Conservation (phyloP, 2,888 invertebrate genomes). For the Lithophane ornitopus region DNA sequence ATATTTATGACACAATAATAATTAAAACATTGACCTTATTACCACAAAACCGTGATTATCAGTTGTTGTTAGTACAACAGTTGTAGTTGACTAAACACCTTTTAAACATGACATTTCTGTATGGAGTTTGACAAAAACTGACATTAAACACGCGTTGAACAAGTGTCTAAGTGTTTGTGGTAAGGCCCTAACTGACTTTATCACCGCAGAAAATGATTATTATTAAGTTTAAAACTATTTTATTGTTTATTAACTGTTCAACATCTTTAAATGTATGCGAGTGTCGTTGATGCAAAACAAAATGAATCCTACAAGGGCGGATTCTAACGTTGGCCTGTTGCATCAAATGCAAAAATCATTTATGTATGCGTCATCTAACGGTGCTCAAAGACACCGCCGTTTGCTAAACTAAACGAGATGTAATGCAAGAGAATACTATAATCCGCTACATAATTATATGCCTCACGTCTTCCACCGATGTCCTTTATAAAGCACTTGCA, state of each 20-base stretch:
- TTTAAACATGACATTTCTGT: no score
- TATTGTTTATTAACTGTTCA: not conserved
- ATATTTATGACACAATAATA: no score
- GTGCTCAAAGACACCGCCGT: constrained; percentile 18
- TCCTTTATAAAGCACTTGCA: not conserved
- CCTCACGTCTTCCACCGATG: constrained; percentile 4
- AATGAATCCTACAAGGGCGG: no score
- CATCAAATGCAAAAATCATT: not conserved
- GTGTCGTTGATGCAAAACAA: not conserved
- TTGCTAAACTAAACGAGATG: not conserved
- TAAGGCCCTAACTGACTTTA: no score
- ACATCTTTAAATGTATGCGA: not conserved
- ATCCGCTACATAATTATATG: constrained; percentile 30
- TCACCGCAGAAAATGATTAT: not conserved
- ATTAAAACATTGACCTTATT: no score
- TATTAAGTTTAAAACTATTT: not conserved
- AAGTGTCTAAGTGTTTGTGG: no score
- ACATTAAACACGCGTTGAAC: no score
- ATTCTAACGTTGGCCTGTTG: not conserved
- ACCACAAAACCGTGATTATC: no score
- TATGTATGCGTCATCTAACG: constrained; percentile 7
- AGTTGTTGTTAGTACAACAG: no score
- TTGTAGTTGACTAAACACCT: no score
- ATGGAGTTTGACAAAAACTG: no score
- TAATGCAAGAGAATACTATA: not conserved